Base-by-base conservation (phyloP, 1,140 invertebrate species). In the Drosophila trapezifrons region DNA sequence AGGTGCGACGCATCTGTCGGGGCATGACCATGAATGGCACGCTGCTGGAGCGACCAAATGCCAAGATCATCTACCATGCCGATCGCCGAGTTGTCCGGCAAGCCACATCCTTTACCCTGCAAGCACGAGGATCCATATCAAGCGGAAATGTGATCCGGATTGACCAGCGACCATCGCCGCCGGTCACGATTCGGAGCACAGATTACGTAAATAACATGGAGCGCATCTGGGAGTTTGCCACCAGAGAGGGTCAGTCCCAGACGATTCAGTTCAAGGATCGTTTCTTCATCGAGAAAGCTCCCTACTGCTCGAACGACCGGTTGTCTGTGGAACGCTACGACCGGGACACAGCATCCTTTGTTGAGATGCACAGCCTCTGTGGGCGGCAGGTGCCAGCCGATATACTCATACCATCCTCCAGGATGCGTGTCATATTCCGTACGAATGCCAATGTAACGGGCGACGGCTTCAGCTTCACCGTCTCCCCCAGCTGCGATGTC, bases 241-340 rank as follows among this genome's bases (percentile, higher is more conserved):
- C 92, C 93, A 3, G 90, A 93, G 4, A 92, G 49, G 96, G 96
- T 1, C 95, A 95, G 75, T 93, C 94, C 59, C 87, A 97, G n/a
- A 93, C 93, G 4, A 77, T 97, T 13, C 72, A 65, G 0, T 91
- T 91, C 15, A 43, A 38, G 4, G 70, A 51, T 2, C 92, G 96
- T 63, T 97, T 97, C 91, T 94, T 95, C 75, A 90, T 98, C 9
- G 96, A 98, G 93, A 93, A 93, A 29, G 94, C 93, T 54, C 27
- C 76, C 6, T 94, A 95, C 76, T 99, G 98, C 87, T 92, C 92
- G 1, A 96, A 96, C 86, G 97, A 98, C 93, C 97, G 94, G 85
- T 89, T 97, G 7, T 92, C 96, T 90, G 76, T 94, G 17, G 93
- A 89, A 58, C 84, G 92, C 63, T 92, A 80, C 58, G 71, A 80